A percentile compares a stretch with the other conserved stretches of the same genome.
Conservation (phyloP, 2,797 vertebrate species). For the Pseudochromis fuscus region DNA sequence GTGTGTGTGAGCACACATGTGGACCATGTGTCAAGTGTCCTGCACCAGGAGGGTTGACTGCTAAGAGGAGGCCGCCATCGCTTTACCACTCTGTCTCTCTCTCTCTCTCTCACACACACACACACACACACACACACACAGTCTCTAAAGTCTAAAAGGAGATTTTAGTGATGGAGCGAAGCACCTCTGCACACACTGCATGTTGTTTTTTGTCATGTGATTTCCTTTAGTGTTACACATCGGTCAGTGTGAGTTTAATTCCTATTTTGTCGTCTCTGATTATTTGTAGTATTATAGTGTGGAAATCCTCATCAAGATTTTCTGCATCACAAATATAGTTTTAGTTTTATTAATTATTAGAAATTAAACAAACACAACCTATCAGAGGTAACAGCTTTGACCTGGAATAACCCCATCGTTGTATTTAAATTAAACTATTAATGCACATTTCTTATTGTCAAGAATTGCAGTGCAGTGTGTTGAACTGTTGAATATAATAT, state of each 20-base stretch:
- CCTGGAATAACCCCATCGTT: neutral
- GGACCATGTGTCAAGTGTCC: conserved; percentile 71
- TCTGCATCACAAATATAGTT: neutral
- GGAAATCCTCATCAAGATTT: neutral
- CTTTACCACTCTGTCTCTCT: conserved; percentile 22
- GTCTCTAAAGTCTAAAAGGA: conserved; percentile 25
- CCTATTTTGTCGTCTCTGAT: no score
- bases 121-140: conserved; percentile 5
- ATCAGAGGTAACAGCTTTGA: neutral
- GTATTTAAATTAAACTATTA: neutral
- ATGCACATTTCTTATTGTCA: neutral
- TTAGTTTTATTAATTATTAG: no score
- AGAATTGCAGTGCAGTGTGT: neutral
- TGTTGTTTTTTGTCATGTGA: conserved; percentile 1
- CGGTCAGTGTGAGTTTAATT: neutral
- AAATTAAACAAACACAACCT: no score
- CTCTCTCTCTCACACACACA: conserved; percentile 21
- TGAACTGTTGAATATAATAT: neutral
- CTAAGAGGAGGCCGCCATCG: conserved; percentile 35
- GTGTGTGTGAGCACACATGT: conserved; percentile 64
- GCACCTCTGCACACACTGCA: neutral
- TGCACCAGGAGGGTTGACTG: conserved; percentile 47
- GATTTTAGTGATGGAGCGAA: conserved; percentile 28
- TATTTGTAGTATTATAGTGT: neutral
- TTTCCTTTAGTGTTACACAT: neutral